Evolutionary conservation across 2,888 invertebrate genomes (phyloP).

Genomic region (Drosophila paranaensis): DNA sequence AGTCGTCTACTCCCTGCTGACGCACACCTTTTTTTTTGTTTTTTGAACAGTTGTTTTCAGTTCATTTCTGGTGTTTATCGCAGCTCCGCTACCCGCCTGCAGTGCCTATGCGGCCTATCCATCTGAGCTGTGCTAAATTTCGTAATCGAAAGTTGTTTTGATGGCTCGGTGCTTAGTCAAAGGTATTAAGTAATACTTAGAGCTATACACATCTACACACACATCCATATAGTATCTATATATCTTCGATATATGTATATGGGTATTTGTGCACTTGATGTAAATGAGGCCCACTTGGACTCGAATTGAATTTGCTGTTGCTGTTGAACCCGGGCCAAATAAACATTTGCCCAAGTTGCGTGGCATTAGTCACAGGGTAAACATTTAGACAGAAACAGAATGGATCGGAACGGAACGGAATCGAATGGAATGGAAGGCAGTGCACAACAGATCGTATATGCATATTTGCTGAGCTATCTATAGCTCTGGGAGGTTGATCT

Average conservation of each 20-base stretch:
- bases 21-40: constrained; percentile 14
- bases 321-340: constrained; percentile 54
- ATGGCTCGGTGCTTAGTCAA: constrained; percentile 74
- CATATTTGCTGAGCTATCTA: constrained; percentile 36
- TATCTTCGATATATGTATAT: neutral
- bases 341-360: constrained; percentile 52
- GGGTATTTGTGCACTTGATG: constrained; percentile 42
- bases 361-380: constrained; percentile 50
- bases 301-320: constrained; percentile 51
- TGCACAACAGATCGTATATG: constrained; percentile 11
- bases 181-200: constrained; percentile 75
- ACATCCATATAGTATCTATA: neutral
- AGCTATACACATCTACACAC: constrained; percentile 2
- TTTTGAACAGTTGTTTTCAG: constrained; percentile 15
- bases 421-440: neutral
- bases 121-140: constrained; percentile 69
- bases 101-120: constrained; percentile 4
- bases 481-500: constrained; percentile 11
- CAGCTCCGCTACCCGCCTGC: constrained; percentile 15
- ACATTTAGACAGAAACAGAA: constrained; percentile 15
- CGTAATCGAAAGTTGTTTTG: constrained; percentile 80
- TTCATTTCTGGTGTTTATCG: constrained; percentile 30
- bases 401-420: constrained; percentile 9
- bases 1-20: neutral
- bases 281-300: constrained; percentile 63